Evolutionary conservation across 2,797 vertebrate genomes (phyloP).

Genomic region (Channa striata): DNA sequence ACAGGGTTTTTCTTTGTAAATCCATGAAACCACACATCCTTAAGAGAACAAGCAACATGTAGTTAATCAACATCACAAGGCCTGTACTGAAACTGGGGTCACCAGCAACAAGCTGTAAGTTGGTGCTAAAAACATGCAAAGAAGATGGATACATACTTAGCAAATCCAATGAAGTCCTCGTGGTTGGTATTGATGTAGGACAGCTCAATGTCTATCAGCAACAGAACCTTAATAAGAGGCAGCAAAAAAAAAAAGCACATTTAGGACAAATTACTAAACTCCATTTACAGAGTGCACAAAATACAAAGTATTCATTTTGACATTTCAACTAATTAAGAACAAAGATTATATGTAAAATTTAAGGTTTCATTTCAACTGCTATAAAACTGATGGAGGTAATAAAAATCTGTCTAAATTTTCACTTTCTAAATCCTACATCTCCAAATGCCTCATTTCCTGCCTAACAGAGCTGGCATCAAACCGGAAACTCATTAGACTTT

Average conservation of each 20-base stretch:
- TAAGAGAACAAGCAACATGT: constrained; percentile 24
- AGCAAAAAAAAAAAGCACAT: constrained; percentile 43
- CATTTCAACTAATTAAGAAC: constrained; percentile 4
- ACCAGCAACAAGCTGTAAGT: constrained; percentile 36
- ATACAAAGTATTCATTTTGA: constrained; percentile 14
- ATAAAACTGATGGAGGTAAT: constrained; percentile 5
- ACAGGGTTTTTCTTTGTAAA: neutral
- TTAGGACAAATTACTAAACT: constrained; percentile 57
- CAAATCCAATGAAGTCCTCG: constrained; percentile 99
- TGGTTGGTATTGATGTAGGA: constrained; percentile 99
- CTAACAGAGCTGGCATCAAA: neutral
- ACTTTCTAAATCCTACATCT: constrained; percentile 2
- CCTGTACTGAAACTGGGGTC: constrained; percentile 11
- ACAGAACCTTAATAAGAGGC: constrained; percentile 87
- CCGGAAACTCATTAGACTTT: neutral
- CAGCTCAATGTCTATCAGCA: constrained; percentile 96
- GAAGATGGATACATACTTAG: constrained; percentile 88
- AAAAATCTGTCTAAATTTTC: constrained; percentile 16
- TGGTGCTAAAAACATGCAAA: neutral
- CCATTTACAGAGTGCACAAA: constrained; percentile 1
- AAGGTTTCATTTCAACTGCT: no score
- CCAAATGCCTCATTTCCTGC: neutral
- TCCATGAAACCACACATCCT: constrained; percentile 17
- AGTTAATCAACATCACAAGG: constrained; percentile 35
- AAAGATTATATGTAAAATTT: neutral